These are phyloP conservation scores for Drosophila diplacantha DNA, from an alignment of 2,888 invertebrate species.

Conservation along the genomic window DNA sequence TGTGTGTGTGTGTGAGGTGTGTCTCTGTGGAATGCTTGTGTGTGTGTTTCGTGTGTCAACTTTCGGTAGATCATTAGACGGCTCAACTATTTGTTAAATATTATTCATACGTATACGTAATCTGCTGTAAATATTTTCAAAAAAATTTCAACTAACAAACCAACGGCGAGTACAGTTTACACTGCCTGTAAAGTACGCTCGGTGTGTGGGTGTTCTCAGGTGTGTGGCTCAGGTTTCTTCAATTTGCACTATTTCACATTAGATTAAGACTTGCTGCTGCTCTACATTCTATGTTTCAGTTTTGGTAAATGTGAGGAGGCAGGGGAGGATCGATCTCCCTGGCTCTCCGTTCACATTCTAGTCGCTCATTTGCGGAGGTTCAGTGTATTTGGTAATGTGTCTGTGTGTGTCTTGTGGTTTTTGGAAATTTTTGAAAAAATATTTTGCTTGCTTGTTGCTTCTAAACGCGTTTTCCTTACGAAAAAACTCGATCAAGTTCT, in stretches of 20 bases:
- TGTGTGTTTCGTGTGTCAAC: constrained; percentile 58
- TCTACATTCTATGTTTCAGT: constrained; percentile 31
- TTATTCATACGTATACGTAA: constrained; percentile 40
- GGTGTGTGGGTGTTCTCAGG: constrained; percentile 30
- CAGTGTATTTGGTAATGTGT: constrained; percentile 25
- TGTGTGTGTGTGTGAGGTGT: constrained; percentile 31
- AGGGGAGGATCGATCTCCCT: constrained; percentile 3
- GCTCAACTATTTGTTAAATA: constrained; percentile 58
- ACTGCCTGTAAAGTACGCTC: constrained; percentile 50
- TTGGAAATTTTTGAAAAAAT: constrained; percentile 61
- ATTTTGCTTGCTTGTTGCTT: constrained; percentile 73
- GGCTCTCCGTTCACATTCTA: constrained; percentile 12
- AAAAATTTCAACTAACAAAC: constrained; percentile 68
- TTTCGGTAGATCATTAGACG: constrained; percentile 64
- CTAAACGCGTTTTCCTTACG: constrained; percentile 80
- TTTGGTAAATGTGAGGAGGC: constrained; percentile 13
- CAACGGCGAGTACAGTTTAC: constrained; percentile 72
- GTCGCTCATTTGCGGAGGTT: constrained; percentile 35
- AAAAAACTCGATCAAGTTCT: constrained; percentile 22
- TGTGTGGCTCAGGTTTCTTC: constrained; percentile 40
- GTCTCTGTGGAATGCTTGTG: constrained; percentile 28
- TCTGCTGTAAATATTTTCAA: constrained; percentile 58
- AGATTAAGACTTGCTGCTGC: constrained; percentile 36
- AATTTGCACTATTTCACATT: constrained; percentile 65
- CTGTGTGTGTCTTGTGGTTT: constrained; percentile 31